Conservation (phyloP, 2,113 vertebrate genomes). For the Zapornia atra region DNA sequence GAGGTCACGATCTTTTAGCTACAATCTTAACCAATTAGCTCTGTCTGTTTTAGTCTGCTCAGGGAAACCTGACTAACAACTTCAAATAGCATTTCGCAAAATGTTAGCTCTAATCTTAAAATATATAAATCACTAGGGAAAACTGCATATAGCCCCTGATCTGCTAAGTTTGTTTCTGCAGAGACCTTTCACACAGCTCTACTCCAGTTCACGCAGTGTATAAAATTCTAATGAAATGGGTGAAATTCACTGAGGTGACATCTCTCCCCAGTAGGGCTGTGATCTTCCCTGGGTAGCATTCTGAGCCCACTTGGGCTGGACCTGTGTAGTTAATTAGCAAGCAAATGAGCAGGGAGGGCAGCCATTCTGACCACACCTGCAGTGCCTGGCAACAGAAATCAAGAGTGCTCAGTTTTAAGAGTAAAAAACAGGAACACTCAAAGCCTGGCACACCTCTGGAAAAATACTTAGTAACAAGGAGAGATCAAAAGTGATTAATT, state of each 20-base stretch:
- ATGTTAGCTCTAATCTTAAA: slow-evolving; percentile 3
- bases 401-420: not conserved
- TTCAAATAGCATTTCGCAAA: slow-evolving; percentile 5
- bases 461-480: not conserved
- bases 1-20: not conserved
- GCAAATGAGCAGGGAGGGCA: not conserved
- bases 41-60: not conserved
- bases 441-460: not conserved
- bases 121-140: not conserved
- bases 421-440: not conserved
- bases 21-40: slow-evolving; percentile 8
- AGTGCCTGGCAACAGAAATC: not conserved
- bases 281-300: not conserved
- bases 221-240: not conserved
- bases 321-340: not conserved
- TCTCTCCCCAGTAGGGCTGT: not conserved
- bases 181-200: not conserved
- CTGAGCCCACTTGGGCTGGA: not conserved
- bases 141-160: not conserved
- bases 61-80: slow-evolving; percentile 11
- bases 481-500: not conserved
- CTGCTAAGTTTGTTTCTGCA: not conserved
- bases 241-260: not conserved
- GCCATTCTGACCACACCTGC: not conserved
- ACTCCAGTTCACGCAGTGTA: not conserved